These are phyloP conservation scores for Strix aluco DNA, from an alignment of 2,113 vertebrate species.

Conservation along the genomic window DNA sequence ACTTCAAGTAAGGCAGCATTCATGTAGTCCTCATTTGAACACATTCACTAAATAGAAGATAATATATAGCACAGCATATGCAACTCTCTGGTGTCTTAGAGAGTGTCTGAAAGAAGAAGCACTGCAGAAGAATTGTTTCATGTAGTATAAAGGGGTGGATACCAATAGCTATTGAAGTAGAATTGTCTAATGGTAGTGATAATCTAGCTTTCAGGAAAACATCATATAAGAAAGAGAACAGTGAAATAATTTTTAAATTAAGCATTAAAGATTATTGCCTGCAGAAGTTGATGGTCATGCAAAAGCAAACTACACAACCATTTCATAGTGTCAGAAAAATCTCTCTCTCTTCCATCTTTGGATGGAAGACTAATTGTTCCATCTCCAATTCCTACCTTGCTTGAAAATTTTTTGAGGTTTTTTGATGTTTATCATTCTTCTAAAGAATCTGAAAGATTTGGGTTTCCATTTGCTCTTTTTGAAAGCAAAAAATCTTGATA, in stretches of 20 bases:
- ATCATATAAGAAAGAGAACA: neutral
- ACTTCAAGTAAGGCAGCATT: neutral
- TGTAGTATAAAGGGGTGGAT: neutral
- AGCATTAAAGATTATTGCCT: neutral
- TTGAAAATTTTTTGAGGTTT: neutral
- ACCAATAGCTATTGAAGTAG: neutral
- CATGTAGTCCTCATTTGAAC: neutral
- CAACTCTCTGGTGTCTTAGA: neutral
- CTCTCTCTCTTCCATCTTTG: neutral
- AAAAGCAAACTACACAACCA: neutral
- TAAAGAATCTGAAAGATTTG: neutral
- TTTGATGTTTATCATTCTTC: neutral
- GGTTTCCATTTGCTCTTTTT: neutral
- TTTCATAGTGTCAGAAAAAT: neutral
- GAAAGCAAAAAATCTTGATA: neutral
- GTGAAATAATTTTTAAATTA: neutral
- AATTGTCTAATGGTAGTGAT: neutral
- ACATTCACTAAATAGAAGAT: neutral
- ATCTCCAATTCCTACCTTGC: neutral
- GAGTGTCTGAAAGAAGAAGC: neutral
- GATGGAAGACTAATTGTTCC: neutral
- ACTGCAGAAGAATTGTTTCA: neutral
- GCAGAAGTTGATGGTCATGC: neutral
- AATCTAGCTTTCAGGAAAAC: neutral
- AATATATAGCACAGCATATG: neutral